Conservation (phyloP, 2,113 vertebrate species). For the Larimichthys crocea region DNA sequence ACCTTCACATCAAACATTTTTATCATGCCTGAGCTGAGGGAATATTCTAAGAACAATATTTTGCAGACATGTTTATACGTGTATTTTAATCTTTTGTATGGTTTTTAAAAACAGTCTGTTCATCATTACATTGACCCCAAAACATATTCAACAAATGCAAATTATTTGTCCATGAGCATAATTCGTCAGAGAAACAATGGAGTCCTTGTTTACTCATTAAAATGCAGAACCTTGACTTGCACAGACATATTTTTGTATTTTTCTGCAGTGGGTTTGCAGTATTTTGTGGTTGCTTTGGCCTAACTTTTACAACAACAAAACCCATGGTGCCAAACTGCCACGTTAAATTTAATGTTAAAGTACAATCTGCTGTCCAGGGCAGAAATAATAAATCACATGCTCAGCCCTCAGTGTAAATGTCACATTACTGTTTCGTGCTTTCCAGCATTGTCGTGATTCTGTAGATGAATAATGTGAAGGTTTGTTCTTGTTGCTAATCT, state of each 20-base stretch:
- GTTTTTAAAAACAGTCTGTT: background rate
- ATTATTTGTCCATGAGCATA: background rate
- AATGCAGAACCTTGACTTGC: background rate
- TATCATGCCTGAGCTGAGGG: background rate
- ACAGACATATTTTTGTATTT: background rate
- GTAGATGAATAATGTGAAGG: too few species aligned
- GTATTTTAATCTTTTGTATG: background rate
- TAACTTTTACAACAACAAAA: background rate
- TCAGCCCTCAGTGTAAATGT: background rate
- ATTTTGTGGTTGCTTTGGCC: background rate
- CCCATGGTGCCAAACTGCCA: background rate
- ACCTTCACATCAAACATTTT: background rate
- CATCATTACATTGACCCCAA: too few species aligned
- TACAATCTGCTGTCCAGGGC: background rate
- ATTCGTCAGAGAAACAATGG: background rate
- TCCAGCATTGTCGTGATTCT: too few species aligned
- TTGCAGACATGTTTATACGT: background rate
- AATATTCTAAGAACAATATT: background rate
- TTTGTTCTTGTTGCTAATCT: too few species aligned
- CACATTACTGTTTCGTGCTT: background rate
- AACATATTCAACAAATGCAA: background rate
- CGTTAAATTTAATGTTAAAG: background rate
- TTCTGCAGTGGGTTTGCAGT: background rate
- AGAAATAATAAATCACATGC: background rate
- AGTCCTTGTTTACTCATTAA: background rate